phyloP scores from a whole-genome alignment of 1,140 invertebrate genomes.

The Augochlora pura region DNA sequence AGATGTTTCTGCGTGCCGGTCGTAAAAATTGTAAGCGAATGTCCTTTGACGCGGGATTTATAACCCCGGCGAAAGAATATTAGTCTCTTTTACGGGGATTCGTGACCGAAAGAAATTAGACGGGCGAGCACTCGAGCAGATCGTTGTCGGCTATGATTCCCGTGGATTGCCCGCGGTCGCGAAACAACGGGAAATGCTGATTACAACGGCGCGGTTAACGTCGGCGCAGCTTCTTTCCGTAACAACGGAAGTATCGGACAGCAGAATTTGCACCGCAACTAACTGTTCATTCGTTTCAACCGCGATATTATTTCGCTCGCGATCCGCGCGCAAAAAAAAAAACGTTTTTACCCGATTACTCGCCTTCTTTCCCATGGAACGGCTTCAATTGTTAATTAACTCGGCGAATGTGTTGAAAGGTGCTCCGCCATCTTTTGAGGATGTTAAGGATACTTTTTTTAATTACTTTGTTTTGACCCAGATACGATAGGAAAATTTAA shows the following conservation, averaged over 20 bases:
- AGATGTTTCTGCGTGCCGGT: not conserved
- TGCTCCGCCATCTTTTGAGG: no score
- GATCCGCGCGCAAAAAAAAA: not conserved
- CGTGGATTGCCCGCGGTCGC: slow-evolving; percentile 15
- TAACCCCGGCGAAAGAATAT: not conserved
- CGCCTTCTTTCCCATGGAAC: not conserved
- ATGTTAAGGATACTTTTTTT: no score
- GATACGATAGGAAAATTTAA: no score
- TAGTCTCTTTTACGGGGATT: slow-evolving; percentile 23
- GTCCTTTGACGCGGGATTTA: slow-evolving; percentile 23
- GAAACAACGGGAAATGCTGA: slow-evolving; percentile 2
- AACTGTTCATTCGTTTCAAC: slow-evolving; percentile 17
- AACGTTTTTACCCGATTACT: not conserved
- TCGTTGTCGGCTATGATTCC: not conserved
- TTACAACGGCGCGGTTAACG: slow-evolving; percentile 20
- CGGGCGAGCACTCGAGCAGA: slow-evolving; percentile 4
- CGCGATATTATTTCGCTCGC: not conserved
- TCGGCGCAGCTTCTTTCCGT: not conserved
- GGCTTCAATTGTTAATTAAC: no score
- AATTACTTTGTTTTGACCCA: no score
- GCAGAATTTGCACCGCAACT: slow-evolving; percentile 35
- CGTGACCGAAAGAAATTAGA: slow-evolving; percentile 38
- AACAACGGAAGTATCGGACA: not conserved
- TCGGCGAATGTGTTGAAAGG: no score
- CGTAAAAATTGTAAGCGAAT: slow-evolving; percentile 14